Evolutionary conservation across 2,113 vertebrate genomes (phyloP).

Genomic region (Eurypyga helias): DNA sequence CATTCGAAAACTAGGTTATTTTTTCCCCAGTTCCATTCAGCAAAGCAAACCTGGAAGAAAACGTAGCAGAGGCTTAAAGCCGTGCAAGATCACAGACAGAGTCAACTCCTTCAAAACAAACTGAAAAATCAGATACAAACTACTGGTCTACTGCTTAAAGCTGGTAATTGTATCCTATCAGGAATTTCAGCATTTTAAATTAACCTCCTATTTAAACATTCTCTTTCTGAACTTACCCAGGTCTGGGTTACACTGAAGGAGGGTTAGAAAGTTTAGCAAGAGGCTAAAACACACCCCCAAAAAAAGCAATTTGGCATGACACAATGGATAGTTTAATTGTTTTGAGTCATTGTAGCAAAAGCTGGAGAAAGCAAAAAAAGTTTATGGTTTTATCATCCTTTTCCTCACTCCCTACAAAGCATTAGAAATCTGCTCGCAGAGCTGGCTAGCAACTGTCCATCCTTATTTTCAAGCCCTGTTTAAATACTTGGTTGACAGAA

Average conservation of each 20-base stretch:
- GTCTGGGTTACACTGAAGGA: not conserved
- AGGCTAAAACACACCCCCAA: not conserved
- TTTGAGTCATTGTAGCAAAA: not conserved
- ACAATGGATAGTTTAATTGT: not conserved
- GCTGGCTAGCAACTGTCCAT: not conserved
- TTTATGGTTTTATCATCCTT: not conserved
- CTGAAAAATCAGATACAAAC: not conserved
- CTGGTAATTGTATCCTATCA: not conserved
- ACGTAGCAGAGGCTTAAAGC: not conserved
- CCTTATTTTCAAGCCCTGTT: not conserved
- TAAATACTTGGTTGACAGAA: accelerated
- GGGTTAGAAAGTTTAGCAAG: not conserved
- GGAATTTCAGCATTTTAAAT: not conserved
- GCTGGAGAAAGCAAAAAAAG: not conserved
- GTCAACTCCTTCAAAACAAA: not conserved
- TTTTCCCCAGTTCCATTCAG: not conserved
- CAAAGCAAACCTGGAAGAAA: not conserved
- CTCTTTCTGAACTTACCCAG: not conserved
- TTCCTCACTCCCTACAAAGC: not conserved
- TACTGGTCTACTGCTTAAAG: not conserved
- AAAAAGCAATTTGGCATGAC: not conserved
- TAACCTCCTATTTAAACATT: not conserved
- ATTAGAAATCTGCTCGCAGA: not conserved
- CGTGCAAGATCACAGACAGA: not conserved
- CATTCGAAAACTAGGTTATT: not conserved